These are phyloP conservation scores for Venusia cambrica DNA, from an alignment of 2,888 invertebrate species.

Conservation along the genomic window DNA sequence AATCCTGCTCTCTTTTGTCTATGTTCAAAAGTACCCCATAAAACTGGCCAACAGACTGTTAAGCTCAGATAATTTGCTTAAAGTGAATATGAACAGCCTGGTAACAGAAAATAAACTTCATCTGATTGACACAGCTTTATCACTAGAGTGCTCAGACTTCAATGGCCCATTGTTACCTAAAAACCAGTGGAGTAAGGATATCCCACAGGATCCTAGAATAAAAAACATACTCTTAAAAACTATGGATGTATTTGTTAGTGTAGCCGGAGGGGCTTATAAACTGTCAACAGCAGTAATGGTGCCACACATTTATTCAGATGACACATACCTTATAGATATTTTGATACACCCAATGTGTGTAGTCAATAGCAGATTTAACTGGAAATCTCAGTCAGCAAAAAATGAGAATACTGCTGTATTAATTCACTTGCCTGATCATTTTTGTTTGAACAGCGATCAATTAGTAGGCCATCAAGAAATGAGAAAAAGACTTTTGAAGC, in stretches of 20 bases:
- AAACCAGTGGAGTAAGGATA: conserved; percentile 72
- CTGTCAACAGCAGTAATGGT: conserved; percentile 75
- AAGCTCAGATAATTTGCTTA: conserved; percentile 81
- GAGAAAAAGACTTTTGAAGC: conserved; percentile 82
- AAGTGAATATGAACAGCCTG: conserved; percentile 72
- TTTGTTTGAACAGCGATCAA: conserved; percentile 76
- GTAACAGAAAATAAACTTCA: conserved; percentile 75
- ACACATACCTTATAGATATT: conserved; percentile 82
- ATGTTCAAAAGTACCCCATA: conserved; percentile 82
- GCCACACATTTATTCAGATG: conserved; percentile 77
- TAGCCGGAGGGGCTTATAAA: conserved; percentile 68
- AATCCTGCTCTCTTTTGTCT: conserved; percentile 83
- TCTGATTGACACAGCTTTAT: conserved; percentile 83
- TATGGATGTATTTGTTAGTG: conserved; percentile 55
- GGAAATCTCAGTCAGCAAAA: conserved; percentile 60
- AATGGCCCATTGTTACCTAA: conserved; percentile 79
- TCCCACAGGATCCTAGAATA: conserved; percentile 77
- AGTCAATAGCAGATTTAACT: conserved; percentile 60
- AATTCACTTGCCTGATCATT: conserved; percentile 84
- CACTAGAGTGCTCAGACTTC: conserved; percentile 82
- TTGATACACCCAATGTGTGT: conserved; percentile 76
- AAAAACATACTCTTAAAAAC: conserved; percentile 72
- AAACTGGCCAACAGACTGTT: conserved; percentile 82
- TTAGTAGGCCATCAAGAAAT: conserved; percentile 84
- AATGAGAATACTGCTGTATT: conserved; percentile 80